Evolutionary conservation across 2,888 invertebrate genomes (phyloP).

Genomic region (Spodoptera picta): DNA sequence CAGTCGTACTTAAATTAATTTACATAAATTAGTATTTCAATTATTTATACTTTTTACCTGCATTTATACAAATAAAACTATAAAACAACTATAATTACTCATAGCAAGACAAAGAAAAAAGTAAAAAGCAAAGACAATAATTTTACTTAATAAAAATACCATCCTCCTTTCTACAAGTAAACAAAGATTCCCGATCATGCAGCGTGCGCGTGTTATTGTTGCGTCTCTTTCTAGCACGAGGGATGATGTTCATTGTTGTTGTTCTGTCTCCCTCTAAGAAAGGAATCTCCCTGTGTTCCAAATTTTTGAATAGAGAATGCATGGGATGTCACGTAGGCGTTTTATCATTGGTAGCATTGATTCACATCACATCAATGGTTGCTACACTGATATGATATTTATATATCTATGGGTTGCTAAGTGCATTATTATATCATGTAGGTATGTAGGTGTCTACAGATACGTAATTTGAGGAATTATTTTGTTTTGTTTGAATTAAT

Average conservation of each 20-base stretch:
- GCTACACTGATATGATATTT: not conserved
- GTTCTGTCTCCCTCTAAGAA: slow-evolving; percentile 49
- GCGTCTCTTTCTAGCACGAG: slow-evolving; percentile 50
- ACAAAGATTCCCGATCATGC: slow-evolving; percentile 55
- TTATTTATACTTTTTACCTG: too few relatives aligned
- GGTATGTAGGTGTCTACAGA: too few relatives aligned
- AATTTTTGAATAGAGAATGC: slow-evolving; percentile 32
- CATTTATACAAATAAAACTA: too few relatives aligned
- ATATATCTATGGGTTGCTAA: not conserved
- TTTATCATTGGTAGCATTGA: not conserved
- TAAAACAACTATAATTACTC: too few relatives aligned
- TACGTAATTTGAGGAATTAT: too few relatives aligned
- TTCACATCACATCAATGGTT: slow-evolving; percentile 15
- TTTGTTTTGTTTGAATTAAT: too few relatives aligned
- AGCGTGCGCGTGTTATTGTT: slow-evolving; percentile 61
- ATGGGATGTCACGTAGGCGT: slow-evolving; percentile 50
- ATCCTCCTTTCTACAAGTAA: not conserved
- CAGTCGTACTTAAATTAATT: too few relatives aligned
- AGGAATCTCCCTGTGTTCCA: slow-evolving; percentile 36
- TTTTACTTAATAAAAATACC: not conserved
- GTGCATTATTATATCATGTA: slow-evolving; percentile 1
- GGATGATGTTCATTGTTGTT: slow-evolving; percentile 49
- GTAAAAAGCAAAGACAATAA: too few relatives aligned
- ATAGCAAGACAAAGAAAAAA: too few relatives aligned
- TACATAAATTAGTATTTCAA: not conserved